These are phyloP conservation scores for Erythrocercus mccallii DNA, from an alignment of 2,113 vertebrate genomes.

Conservation along the genomic window DNA sequence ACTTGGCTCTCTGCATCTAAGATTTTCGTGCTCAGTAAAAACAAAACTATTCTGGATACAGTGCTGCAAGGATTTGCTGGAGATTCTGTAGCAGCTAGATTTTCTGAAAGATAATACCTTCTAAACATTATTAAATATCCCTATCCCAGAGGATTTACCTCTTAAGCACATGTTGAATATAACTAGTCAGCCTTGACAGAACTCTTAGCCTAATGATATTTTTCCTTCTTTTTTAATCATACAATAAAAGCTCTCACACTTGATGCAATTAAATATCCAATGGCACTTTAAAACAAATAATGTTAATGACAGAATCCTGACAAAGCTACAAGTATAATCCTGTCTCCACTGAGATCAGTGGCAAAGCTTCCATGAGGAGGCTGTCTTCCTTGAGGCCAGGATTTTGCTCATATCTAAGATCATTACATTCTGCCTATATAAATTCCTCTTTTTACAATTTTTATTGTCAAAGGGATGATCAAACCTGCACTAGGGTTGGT, in stretches of 20 bases:
- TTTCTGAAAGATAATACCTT: slow-evolving; percentile 9
- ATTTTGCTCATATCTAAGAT: background rate
- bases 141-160: background rate
- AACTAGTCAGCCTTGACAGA: background rate
- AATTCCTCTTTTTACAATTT: background rate
- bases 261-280: background rate
- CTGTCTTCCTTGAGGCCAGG: background rate
- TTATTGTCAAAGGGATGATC: background rate
- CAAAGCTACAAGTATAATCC: background rate
- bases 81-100: background rate
- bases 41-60: background rate
- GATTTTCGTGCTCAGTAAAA: background rate
- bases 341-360: background rate
- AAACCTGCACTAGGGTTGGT: background rate
- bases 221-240: background rate
- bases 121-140: slow-evolving; percentile 10
- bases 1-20: background rate
- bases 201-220: background rate
- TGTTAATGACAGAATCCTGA: background rate
- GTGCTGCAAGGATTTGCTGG: background rate
- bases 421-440: background rate
- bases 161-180: background rate
- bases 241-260: background rate
- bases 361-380: background rate
- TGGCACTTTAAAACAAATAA: background rate